Evolutionary conservation across 1,140 invertebrate genomes (phyloP).

Genomic region (Magallana ariakensis): DNA sequence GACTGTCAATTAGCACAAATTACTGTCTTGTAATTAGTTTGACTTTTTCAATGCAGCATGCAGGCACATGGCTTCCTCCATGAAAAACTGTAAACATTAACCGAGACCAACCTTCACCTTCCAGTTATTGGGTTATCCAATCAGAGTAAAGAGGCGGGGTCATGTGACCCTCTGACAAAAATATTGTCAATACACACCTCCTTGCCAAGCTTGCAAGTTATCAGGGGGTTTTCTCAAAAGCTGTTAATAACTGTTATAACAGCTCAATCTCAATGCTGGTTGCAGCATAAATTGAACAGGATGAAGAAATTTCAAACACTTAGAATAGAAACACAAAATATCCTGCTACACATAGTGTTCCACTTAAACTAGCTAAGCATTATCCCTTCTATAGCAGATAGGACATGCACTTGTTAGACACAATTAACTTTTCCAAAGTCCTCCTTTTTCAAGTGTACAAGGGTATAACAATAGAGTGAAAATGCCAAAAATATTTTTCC

Average conservation of each 20-base stretch:
- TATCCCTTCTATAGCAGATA: neutral
- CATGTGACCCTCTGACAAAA: constrained; percentile 13
- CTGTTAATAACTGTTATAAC: neutral
- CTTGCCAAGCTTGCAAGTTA: neutral
- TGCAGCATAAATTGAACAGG: neutral
- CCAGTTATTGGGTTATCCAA: constrained; percentile 13
- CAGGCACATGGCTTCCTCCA: constrained; percentile 25
- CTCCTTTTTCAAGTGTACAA: neutral
- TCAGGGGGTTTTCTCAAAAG: constrained; percentile 10
- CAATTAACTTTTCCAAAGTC: neutral
- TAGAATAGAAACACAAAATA: neutral
- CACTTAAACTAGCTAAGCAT: neutral
- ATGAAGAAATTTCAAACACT: neutral
- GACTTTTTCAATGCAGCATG: neutral
- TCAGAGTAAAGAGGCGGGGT: neutral
- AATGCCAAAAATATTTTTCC: too few species aligned
- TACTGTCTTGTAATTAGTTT: neutral
- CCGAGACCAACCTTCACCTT: neutral
- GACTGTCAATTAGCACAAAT: neutral
- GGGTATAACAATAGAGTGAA: neutral
- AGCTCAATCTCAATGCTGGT: too few species aligned
- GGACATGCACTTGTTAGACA: neutral
- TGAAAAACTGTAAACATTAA: constrained; percentile 39
- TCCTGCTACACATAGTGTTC: neutral
- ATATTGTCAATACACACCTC: constrained; percentile 36